Evolutionary conservation across 2,113 vertebrate genomes (phyloP).

Genomic region (Phycodurus eques): DNA sequence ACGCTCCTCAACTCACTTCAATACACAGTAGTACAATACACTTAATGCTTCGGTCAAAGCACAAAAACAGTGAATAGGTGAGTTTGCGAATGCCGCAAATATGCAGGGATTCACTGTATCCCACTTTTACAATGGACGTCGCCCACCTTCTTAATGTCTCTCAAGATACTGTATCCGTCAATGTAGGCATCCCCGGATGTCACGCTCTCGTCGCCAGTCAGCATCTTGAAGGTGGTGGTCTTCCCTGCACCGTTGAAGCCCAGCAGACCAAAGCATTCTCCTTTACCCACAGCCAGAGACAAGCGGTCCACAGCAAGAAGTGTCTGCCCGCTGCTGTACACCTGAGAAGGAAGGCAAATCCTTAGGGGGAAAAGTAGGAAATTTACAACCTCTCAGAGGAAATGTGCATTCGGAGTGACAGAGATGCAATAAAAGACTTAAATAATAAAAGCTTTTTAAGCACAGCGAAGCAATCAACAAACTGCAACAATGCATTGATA

Average conservation of each 20-base stretch:
- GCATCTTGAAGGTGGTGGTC: slow-evolving; percentile 97
- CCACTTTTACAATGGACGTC: not conserved
- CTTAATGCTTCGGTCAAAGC: too few relatives aligned
- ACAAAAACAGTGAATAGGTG: too few relatives aligned
- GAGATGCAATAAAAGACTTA: too few relatives aligned
- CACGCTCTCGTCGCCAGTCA: slow-evolving; percentile 89
- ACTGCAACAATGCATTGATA: too few relatives aligned
- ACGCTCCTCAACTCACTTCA: too few relatives aligned
- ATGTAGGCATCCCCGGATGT: slow-evolving; percentile 89
- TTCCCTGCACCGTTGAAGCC: slow-evolving; percentile 97
- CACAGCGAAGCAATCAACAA: too few relatives aligned
- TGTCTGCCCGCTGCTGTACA: slow-evolving; percentile 78
- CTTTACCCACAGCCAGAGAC: slow-evolving; percentile 86
- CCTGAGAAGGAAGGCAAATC: slow-evolving; percentile 61
- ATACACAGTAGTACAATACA: too few relatives aligned
- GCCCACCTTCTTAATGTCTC: slow-evolving; percentile 86
- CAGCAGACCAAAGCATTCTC: slow-evolving; percentile 94
- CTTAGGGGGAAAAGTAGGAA: not conserved
- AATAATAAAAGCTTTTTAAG: too few relatives aligned
- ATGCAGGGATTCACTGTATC: not conserved
- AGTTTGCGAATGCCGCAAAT: not conserved
- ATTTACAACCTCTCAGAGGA: too few relatives aligned
- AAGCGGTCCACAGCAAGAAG: slow-evolving; percentile 91
- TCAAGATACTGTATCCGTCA: slow-evolving; percentile 90
- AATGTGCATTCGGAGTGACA: too few relatives aligned